Evolutionary conservation across 2,113 vertebrate genomes (phyloP), one percentile per base, ranked within the genome.

Genomic region (Talpa occidentalis): DNA sequence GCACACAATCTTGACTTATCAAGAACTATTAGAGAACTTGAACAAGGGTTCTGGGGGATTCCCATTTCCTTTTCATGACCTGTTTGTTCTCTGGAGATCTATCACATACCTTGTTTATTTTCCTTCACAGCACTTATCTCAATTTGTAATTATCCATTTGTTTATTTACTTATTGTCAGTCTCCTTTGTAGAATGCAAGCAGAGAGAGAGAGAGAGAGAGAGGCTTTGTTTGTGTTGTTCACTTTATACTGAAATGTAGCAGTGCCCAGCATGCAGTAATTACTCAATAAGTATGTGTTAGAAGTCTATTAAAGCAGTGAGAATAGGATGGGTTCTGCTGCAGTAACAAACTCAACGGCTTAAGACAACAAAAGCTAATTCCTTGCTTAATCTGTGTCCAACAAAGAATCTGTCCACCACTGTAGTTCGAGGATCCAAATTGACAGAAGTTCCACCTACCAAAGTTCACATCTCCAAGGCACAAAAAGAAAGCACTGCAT

Each of bases 301-400:
- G 2, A 49, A 49, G 11, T 49, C 47, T 49, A 49, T 17, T 52
- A 12, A 91, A 88, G 52, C 30, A 62, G 16, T 76, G 22, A 94
- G 26, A 30, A 49, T 44, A 21, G 44, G 42, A 28, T 69, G 15
- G 16, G 73, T 70, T 92, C 56, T 74, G 44, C 59, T 52, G 24
- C 21, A 87, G 22, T 44, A 69, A 85, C 66, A 96, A 93, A 88
- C 26, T 89, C 79, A 95, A 15, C 60, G 56, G 52, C 24, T 88
- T 70, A 44, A 95, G 47, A 78, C 10, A 77, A 81, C 52, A 72
- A 76, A 94, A 92, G 42, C 37, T 82, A 47, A 60, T 74, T 80
- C 95, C 78, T 69, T 87, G 30, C 16, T 93, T 82, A 76, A 14
- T 54, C 0, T 59, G 6, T 90, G 37, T 64, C 42, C 69, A 78